Percentiles rank a stretch among this genome's conserved stretches.
phyloP scores from a whole-genome alignment of 1,140 invertebrate species.

The Dinoponera quadriceps region DNA sequence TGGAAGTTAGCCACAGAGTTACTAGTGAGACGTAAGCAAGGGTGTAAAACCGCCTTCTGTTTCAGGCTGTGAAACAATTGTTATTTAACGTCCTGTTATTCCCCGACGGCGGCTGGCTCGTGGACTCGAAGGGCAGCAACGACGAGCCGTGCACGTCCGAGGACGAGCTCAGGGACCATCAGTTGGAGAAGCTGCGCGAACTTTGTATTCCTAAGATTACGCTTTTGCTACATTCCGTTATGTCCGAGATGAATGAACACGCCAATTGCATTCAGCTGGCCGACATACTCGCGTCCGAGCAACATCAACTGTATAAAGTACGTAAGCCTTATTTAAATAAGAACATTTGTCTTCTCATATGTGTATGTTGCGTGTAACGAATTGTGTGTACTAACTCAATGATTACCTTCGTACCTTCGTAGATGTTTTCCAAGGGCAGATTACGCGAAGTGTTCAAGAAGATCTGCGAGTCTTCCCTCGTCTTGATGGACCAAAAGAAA shows the following conservation, averaged over 20 bases:
- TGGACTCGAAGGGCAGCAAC: constrained; percentile 88
- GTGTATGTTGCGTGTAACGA: constrained; percentile 41
- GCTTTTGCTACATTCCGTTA: constrained; percentile 92
- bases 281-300: constrained; percentile 92
- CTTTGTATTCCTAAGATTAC: constrained; percentile 94
- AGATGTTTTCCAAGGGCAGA: constrained; percentile 92
- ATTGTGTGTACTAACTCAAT: constrained; percentile 15
- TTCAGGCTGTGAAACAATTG: constrained; percentile 90
- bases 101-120: constrained; percentile 95
- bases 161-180: constrained; percentile 86
- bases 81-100: constrained; percentile 96
- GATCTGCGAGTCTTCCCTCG: constrained; percentile 91
- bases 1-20: too few relatives aligned
- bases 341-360: constrained; percentile 16
- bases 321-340: constrained; percentile 1
- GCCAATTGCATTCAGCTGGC: constrained; percentile 92
- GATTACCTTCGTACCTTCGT: constrained; percentile 68
- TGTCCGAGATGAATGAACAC: constrained; percentile 91
- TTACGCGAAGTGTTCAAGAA: constrained; percentile 91
- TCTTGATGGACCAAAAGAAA: constrained; percentile 90
- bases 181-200: constrained; percentile 91
- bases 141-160: constrained; percentile 82
- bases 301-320: constrained; percentile 91
- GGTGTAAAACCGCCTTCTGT: constrained; percentile 46
- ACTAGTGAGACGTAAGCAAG: neutral